These are phyloP conservation scores for Liparis tanakae DNA, from an alignment of 2,797 vertebrate genomes.

Conservation along the genomic window DNA sequence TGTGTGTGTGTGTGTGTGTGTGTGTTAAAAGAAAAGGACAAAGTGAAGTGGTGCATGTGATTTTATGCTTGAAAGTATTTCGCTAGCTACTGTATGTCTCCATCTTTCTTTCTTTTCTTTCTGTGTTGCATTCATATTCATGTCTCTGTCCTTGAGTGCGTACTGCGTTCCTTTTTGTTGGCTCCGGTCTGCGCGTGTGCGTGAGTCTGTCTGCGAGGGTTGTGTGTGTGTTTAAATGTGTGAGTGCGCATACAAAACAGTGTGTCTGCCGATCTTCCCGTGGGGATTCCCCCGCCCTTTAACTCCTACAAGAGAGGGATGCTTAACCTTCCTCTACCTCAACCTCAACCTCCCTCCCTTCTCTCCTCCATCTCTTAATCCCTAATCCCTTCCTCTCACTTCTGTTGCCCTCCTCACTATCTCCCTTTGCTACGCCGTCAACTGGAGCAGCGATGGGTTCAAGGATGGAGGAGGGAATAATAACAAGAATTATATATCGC, in stretches of 20 bases:
- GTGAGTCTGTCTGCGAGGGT: conserved; percentile 39
- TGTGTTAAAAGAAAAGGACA: conserved; percentile 36
- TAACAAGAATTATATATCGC: not conserved
- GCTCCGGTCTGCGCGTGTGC: conserved; percentile 34
- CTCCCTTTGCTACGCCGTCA: conserved; percentile 36
- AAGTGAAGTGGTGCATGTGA: conserved; percentile 31
- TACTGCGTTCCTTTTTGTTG: conserved; percentile 41
- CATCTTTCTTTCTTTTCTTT: conserved; percentile 23
- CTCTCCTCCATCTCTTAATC: conserved; percentile 34
- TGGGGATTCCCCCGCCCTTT: conserved; percentile 70
- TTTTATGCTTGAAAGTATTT: conserved; percentile 49
- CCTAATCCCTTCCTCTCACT: conserved; percentile 34
- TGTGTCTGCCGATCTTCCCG: conserved; percentile 54
- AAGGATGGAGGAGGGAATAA: conserved; percentile 25
- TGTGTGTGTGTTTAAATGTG: conserved; percentile 32
- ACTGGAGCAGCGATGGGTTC: conserved; percentile 24
- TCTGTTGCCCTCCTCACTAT: conserved; percentile 30
- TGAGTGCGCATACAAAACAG: conserved; percentile 49
- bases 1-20: conserved; percentile 39
- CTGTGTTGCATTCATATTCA: conserved; percentile 53
- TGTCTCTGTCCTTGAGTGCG: conserved; percentile 27
- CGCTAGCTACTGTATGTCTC: conserved; percentile 35
- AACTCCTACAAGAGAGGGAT: conserved; percentile 47
- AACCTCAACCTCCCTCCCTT: conserved; percentile 32
- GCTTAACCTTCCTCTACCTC: conserved; percentile 65